Evolutionary conservation across 2,113 vertebrate species (phyloP).

Genomic region (Zosterops japonicus): DNA sequence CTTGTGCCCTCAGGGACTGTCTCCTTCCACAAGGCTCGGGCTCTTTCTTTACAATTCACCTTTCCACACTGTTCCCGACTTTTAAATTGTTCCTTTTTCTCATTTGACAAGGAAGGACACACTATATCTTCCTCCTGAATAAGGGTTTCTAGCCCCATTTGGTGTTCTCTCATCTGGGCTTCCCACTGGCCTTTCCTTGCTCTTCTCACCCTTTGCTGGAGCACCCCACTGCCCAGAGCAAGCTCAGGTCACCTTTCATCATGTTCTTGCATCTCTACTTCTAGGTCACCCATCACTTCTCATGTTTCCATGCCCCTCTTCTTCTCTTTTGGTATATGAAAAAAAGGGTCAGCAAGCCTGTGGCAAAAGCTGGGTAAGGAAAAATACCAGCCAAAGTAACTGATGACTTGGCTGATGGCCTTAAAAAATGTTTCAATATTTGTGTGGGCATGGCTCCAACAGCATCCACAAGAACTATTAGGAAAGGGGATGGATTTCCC

Average conservation of each 20-base stretch:
- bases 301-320: neutral
- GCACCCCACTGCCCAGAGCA: neutral
- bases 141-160: neutral
- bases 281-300: neutral
- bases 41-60: neutral
- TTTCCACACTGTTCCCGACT: neutral
- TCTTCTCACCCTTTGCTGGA: neutral
- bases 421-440: neutral
- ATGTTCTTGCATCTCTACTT: neutral
- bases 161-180: neutral
- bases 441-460: neutral
- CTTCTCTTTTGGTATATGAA: neutral
- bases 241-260: neutral
- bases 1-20: too few species aligned
- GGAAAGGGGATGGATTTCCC: neutral
- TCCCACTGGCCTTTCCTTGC: neutral
- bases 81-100: neutral
- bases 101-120: neutral
- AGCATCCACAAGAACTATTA: neutral
- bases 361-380: neutral
- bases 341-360: neutral
- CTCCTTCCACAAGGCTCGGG: neutral
- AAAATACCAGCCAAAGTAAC: neutral
- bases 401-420: neutral
- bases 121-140: neutral